These are phyloP conservation scores for Cavia aperea DNA, from an alignment of 2,113 vertebrate genomes.

Conservation along the genomic window DNA sequence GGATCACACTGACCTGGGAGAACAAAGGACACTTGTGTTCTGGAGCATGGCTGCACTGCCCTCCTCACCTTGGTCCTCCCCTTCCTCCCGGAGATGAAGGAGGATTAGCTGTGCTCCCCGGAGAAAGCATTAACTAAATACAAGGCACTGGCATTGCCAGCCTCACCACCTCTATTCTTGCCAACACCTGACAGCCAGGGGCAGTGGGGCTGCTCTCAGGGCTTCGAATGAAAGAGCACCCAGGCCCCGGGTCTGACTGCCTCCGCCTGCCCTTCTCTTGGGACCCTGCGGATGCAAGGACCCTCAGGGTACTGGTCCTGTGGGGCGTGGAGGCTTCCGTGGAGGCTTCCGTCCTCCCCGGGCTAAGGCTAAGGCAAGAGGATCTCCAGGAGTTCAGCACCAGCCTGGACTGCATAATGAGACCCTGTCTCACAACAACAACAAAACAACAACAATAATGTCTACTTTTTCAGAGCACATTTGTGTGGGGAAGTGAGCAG, in stretches of 20 bases:
- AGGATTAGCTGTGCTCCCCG: slow-evolving; percentile 44
- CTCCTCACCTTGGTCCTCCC: slow-evolving; percentile 11
- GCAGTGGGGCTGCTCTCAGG: neutral
- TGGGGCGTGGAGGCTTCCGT: neutral
- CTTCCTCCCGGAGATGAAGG: slow-evolving; percentile 46
- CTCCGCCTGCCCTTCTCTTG: neutral
- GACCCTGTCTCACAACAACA: neutral
- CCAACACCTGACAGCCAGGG: neutral
- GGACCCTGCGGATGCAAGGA: neutral
- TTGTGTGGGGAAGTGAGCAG: neutral
- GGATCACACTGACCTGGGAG: neutral
- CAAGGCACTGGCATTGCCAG: neutral
- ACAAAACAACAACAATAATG: neutral
- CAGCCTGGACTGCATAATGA: neutral
- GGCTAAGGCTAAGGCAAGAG: neutral
- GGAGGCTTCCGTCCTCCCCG: neutral
- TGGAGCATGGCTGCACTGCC: slow-evolving; percentile 26
- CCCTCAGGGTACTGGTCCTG: neutral
- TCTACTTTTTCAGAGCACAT: neutral
- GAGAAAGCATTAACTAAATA: slow-evolving; percentile 50
- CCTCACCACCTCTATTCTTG: slow-evolving; percentile 29
- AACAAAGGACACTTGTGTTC: slow-evolving; percentile 50
- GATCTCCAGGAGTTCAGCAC: neutral
- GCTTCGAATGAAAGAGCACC: neutral
- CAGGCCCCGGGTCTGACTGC: neutral